Conservation (phyloP, 2,888 invertebrate species). For the Dinocampus coccinellae region DNA sequence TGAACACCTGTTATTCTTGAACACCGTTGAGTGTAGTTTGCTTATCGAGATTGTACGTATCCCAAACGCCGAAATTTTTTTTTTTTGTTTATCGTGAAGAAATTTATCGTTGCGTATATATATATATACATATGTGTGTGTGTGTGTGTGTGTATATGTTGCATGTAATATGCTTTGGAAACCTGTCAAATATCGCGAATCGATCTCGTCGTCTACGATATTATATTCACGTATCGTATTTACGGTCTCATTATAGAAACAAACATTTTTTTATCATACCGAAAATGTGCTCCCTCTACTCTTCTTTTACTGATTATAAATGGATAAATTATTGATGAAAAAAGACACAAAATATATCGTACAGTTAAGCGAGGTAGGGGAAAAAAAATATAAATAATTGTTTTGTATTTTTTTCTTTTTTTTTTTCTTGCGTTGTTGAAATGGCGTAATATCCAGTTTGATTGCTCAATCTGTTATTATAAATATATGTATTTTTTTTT, state of each 20-base stretch:
- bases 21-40: not conserved
- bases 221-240: not conserved
- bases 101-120: not conserved
- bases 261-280: not conserved
- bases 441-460: not conserved
- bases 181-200: constrained; percentile 23
- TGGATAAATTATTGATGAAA: not conserved
- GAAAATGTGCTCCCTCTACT: not conserved
- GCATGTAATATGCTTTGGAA: constrained; percentile 16
- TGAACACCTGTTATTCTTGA: constrained; percentile 28
- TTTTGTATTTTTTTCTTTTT: not conserved
- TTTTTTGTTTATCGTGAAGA: too few species aligned
- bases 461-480: not conserved
- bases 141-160: not conserved
- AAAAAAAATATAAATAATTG: constrained; percentile 22
- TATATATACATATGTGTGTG: not conserved
- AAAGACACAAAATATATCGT: too few species aligned
- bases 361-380: too few species aligned
- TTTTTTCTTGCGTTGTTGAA: not conserved
- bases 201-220: not conserved
- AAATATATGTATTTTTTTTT: constrained; percentile 11
- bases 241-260: not conserved
- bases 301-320: not conserved
- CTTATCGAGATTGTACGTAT: constrained; percentile 28
- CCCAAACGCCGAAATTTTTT: constrained; percentile 21